A percentile compares a stretch with the other conserved stretches of the same genome.
Evolutionary conservation across 2,797 vertebrate genomes (phyloP).

Genomic region (Natrix natrix): DNA sequence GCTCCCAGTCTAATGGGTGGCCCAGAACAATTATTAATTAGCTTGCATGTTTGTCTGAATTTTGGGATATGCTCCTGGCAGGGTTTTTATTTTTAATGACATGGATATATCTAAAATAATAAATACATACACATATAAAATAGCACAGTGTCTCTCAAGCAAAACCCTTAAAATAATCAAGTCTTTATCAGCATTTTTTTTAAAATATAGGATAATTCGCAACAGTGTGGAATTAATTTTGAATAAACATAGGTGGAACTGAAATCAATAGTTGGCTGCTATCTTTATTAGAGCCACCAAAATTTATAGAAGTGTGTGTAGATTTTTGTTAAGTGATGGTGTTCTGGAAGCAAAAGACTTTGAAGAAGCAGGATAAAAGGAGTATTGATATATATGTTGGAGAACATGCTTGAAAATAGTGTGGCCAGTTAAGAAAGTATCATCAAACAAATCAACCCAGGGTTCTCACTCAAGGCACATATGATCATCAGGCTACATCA

Average conservation of each 20-base stretch:
- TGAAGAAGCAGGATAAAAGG: background rate
- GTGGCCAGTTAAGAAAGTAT: background rate
- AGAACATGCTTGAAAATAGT: background rate
- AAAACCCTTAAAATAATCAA: background rate
- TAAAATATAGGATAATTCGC: background rate
- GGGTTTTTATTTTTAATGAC: background rate
- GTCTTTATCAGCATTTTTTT: background rate
- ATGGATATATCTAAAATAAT: background rate
- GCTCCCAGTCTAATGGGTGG: background rate
- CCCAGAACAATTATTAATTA: background rate
- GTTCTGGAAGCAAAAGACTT: background rate
- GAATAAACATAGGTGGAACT: background rate
- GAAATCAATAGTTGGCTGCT: background rate
- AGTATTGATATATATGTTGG: background rate
- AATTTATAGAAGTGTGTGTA: background rate
- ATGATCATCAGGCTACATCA: background rate
- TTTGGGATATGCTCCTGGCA: background rate
- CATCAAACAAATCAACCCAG: background rate
- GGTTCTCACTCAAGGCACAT: background rate
- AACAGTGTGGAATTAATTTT: background rate
- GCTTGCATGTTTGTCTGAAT: background rate
- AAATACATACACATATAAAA: background rate
- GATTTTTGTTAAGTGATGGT: background rate
- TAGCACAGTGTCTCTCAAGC: background rate
- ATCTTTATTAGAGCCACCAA: background rate